These are phyloP conservation scores for Thereva unica DNA, from an alignment of 2,888 invertebrate genomes.

Conservation along the genomic window DNA sequence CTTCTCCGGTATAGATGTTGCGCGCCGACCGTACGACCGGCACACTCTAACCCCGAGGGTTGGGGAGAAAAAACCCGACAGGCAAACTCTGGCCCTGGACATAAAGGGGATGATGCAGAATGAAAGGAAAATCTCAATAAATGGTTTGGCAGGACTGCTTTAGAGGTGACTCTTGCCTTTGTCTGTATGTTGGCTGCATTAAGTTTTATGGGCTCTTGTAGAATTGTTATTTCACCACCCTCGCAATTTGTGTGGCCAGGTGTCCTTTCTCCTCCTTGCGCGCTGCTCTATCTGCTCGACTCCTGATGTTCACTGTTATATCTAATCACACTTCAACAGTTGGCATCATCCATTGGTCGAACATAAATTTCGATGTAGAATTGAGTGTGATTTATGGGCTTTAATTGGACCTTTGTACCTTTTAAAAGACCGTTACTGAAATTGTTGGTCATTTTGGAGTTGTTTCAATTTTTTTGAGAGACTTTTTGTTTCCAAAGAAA, in stretches of 20 bases:
- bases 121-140: slow-evolving; percentile 37
- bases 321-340: slow-evolving; percentile 38
- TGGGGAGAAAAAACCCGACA: background rate
- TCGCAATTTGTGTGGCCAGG: slow-evolving; percentile 40
- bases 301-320: background rate
- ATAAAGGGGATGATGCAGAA: slow-evolving; percentile 38
- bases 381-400: slow-evolving; percentile 37
- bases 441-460: background rate
- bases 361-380: slow-evolving; percentile 17
- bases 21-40: too few relatives aligned
- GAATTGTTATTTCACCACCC: slow-evolving; percentile 40
- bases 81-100: slow-evolving; percentile 14
- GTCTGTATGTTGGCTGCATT: slow-evolving; percentile 21
- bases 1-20: slow-evolving; percentile 1
- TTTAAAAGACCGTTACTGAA: slow-evolving; percentile 15
- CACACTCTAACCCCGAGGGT: too few relatives aligned
- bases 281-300: slow-evolving; percentile 5
- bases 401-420: slow-evolving; percentile 20
- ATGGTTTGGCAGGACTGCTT: slow-evolving; percentile 28
- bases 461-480: too few relatives aligned
- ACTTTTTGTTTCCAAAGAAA: too few relatives aligned
- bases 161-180: slow-evolving; percentile 21
- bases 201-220: slow-evolving; percentile 36
- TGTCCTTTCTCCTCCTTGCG: slow-evolving; percentile 11
- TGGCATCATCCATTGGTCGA: slow-evolving; percentile 35